These are phyloP conservation scores for Cassiopea xamachana DNA, from an alignment of 30 jellyfish, hydroid and myxozoan species.

Conservation along the genomic window DNA sequence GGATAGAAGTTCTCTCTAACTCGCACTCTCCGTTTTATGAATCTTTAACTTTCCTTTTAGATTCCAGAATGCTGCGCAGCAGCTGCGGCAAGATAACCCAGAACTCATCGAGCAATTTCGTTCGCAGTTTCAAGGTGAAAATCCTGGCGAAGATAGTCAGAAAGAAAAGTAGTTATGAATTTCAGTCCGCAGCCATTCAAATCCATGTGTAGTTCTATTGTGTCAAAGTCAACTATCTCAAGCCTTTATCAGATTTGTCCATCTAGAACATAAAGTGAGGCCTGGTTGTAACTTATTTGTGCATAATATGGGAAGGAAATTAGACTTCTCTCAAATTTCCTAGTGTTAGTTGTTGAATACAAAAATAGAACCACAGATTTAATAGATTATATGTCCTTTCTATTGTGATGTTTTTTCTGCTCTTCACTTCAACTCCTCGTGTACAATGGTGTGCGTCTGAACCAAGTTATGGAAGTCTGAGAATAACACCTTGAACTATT, in stretches of 20 bases:
- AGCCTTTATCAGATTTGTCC: not conserved
- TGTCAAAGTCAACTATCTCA: not conserved
- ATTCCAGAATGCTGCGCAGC: constrained; percentile 80
- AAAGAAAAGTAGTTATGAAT: too few relatives aligned
- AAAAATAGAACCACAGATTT: too few relatives aligned
- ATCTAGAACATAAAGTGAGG: not conserved
- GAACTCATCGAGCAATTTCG: constrained; percentile 74
- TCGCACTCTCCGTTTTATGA: too few relatives aligned
- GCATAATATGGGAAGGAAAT: not conserved
- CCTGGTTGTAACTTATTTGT: not conserved
- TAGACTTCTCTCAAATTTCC: not conserved
- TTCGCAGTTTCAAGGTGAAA: constrained; percentile 72
- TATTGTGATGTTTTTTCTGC: too few relatives aligned
- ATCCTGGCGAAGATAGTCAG: constrained; percentile 29
- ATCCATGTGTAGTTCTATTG: not conserved
- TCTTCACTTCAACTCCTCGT: too few relatives aligned
- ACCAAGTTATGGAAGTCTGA: too few relatives aligned
- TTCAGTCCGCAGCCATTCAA: too few relatives aligned
- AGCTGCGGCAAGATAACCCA: constrained; percentile 77
- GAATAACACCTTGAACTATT: too few relatives aligned
- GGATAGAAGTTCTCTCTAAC: too few relatives aligned
- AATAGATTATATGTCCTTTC: not conserved
- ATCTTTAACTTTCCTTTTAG: constrained; percentile 69
- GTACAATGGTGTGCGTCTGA: too few relatives aligned
- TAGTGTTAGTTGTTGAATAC: not conserved